Conservation (phyloP, 2,797 vertebrate species). For the Clarias laeviceps region DNA sequence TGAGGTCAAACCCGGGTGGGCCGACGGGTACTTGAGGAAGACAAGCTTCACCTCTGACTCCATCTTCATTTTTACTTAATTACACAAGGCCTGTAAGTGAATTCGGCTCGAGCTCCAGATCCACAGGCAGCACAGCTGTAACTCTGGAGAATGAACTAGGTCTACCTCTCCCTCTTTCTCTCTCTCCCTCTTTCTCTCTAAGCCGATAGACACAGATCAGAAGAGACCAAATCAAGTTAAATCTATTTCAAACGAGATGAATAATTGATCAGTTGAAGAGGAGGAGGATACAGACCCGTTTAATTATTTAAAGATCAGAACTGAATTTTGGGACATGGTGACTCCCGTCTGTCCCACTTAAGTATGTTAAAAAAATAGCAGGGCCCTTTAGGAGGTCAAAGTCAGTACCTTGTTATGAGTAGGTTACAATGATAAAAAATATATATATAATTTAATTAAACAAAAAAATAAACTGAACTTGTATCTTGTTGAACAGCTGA, state of each 20-base stretch:
- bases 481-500: background rate
- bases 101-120: slow-evolving; percentile 51
- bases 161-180: background rate
- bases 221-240: slow-evolving; percentile 63
- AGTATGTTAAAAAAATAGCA: slow-evolving; percentile 13
- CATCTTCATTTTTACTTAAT: slow-evolving; percentile 57
- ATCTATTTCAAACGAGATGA: slow-evolving; percentile 58
- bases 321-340: slow-evolving; percentile 50
- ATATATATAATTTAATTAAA: too few relatives aligned
- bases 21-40: background rate
- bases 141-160: slow-evolving; percentile 57
- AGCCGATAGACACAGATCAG: slow-evolving; percentile 46
- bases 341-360: slow-evolving; percentile 48
- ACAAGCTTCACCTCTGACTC: slow-evolving; percentile 26
- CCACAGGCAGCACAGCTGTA: slow-evolving; percentile 52
- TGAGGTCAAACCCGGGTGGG: background rate
- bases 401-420: background rate
- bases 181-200: background rate
- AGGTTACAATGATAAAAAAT: too few relatives aligned
- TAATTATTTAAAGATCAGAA: slow-evolving; percentile 59
- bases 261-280: slow-evolving; percentile 60
- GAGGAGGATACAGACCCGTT: slow-evolving; percentile 52
- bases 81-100: slow-evolving; percentile 59
- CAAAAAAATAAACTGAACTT: background rate
- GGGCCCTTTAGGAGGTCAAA: slow-evolving; percentile 24